Percentiles rank a stretch among this genome's conserved stretches.
These are phyloP conservation scores for Chrysogorgia sp. DNA, from an alignment of 92 coral and sea anemone species.

Conservation along the genomic window DNA sequence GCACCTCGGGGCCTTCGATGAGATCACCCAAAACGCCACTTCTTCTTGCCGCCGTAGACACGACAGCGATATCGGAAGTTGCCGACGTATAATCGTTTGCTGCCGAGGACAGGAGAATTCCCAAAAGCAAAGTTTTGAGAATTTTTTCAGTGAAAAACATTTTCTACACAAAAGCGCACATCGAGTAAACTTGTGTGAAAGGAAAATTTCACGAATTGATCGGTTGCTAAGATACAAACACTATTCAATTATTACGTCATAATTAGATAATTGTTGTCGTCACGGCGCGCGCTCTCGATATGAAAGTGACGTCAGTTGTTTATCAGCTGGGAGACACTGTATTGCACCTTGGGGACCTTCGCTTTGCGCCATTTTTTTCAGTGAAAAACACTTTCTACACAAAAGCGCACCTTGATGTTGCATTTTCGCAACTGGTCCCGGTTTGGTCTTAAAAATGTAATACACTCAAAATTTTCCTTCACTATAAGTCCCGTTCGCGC, in stretches of 20 bases:
- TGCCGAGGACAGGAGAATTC: neutral
- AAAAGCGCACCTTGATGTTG: neutral
- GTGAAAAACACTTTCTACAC: neutral
- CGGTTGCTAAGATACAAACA: neutral
- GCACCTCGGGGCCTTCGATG: neutral
- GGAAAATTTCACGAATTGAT: neutral
- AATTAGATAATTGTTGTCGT: neutral
- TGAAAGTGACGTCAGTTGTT: too few relatives aligned
- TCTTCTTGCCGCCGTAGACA: neutral
- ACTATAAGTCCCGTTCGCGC: too few relatives aligned
- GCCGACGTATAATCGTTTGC: neutral
- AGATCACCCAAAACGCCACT: neutral
- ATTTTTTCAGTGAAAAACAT: neutral
- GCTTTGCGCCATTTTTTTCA: neutral
- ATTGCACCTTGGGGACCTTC: neutral
- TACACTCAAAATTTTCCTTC: too few relatives aligned
- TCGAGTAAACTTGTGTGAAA: neutral
- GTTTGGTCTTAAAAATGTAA: too few relatives aligned
- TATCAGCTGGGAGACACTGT: too few relatives aligned
- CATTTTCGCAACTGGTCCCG: too few relatives aligned
- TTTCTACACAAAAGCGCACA: neutral
- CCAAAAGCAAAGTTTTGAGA: neutral
- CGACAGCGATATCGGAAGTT: neutral
- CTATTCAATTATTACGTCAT: neutral
- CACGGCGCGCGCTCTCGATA: too few relatives aligned